Conservation (phyloP, 2,888 invertebrate species). For the Caenorhabditis doughertyi region DNA sequence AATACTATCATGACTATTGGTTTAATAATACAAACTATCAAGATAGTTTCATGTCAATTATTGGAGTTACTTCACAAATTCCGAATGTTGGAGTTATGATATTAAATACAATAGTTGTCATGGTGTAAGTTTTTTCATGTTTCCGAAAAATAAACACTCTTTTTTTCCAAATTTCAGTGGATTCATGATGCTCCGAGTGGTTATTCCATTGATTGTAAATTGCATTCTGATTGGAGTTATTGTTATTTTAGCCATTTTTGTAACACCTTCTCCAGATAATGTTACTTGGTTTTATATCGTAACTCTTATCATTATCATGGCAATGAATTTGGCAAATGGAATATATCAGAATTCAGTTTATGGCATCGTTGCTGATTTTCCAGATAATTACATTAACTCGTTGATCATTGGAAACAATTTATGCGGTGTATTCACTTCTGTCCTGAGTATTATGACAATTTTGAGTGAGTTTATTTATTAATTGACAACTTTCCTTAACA, state of each 20-base stretch:
- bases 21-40: constrained; percentile 86
- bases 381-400: constrained; percentile 90
- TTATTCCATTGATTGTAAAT: constrained; percentile 83
- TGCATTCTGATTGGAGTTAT: constrained; percentile 83
- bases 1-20: constrained; percentile 90
- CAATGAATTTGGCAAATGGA: constrained; percentile 89
- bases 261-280: constrained; percentile 82
- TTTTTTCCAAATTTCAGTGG: too few species aligned
- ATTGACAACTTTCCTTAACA: too few species aligned
- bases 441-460: constrained; percentile 80
- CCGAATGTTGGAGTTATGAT: constrained; percentile 93
- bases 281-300: constrained; percentile 83
- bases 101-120: constrained; percentile 78
- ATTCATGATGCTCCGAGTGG: constrained; percentile 91
- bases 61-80: constrained; percentile 93
- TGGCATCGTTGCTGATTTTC: constrained; percentile 96
- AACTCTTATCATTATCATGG: constrained; percentile 84
- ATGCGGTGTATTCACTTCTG: constrained; percentile 82
- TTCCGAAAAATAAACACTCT: too few species aligned
- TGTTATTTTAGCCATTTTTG: constrained; percentile 84
- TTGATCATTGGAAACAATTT: constrained; percentile 87
- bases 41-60: constrained; percentile 89
- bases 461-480: constrained; percentile 68
- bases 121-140: constrained; percentile 64
- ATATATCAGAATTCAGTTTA: constrained; percentile 96